Evolutionary conservation across 2,113 vertebrate species (phyloP), one percentile per base, ranked within the genome.

Genomic region (Tautogolabrus adspersus): DNA sequence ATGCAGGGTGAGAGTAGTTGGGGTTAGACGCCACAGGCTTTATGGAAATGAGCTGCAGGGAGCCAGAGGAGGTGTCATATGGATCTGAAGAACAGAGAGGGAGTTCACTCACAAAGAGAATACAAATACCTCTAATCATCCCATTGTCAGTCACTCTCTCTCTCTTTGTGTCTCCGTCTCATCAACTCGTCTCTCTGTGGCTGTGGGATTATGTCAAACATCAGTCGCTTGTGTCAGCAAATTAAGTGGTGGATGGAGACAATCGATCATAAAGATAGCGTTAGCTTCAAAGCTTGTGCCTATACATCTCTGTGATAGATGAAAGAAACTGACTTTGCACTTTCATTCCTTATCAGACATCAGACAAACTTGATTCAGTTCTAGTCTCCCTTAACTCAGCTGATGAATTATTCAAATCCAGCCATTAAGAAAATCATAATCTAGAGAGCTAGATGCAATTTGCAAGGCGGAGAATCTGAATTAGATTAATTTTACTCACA

Each of bases 41-140:
- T 89, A 98, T 96, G 6, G 97, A 95, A 8, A 99, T 96, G 42
- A 99, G 96, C 90, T 99, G 97, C 82, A 99, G 96, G 0, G 97
- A 99, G 64, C 98, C 98, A 8, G 97, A 98, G 9, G 97, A 98
- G 0, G 96, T 95, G 91, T 99, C 96, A 0, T 98, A 99, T 49
- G 95, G 95, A 89, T 98, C 98, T 34, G 93, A 64, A 83, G 81
- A 90, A 86, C 72, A 93, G 73, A 83, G 74, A 84, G 66, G 44
- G n/a, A 77, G 79, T 88, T 88, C 66, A 86, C 76, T 83, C 81
- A 83, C 49, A 87, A 62, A 78, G 30, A 63, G 37, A 83, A 68
- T 69, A 83, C 84, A 86, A 79, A 84, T 69, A 71, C 61, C 72
- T 79, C 83, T 85, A 59, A 83, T 83, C 66, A 62, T 75, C 73